Conservation (phyloP, 1,140 invertebrate species). For the Cotesia glomerata region DNA sequence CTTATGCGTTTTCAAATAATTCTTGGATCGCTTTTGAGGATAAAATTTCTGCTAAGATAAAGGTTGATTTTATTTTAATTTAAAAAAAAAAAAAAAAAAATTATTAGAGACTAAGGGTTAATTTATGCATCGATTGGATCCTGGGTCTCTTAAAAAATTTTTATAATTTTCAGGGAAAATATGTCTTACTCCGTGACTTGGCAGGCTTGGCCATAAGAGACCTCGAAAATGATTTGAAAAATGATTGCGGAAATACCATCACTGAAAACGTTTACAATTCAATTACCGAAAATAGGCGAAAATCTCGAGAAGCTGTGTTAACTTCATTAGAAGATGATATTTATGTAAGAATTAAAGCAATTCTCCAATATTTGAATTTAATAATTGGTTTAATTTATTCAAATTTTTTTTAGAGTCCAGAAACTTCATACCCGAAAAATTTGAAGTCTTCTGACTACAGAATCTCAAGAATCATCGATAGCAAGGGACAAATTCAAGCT, state of each 20-base stretch:
- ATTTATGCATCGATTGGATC: neutral
- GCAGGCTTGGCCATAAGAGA: slow-evolving; percentile 62
- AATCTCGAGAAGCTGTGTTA: slow-evolving; percentile 60
- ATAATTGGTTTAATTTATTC: slow-evolving; percentile 1
- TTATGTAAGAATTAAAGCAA: slow-evolving; percentile 42
- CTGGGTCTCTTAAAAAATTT: too few species aligned
- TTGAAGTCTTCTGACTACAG: slow-evolving; percentile 75
- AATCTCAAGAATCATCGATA: slow-evolving; percentile 75
- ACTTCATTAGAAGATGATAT: slow-evolving; percentile 58
- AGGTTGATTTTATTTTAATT: slow-evolving; percentile 59
- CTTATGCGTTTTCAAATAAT: slow-evolving; percentile 75
- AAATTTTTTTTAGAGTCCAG: slow-evolving; percentile 33
- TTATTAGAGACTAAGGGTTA: neutral
- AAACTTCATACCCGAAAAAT: slow-evolving; percentile 60
- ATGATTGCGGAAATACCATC: slow-evolving; percentile 48
- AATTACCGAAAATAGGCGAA: slow-evolving; percentile 62
- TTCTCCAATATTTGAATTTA: neutral
- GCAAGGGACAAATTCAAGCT: slow-evolving; percentile 73
- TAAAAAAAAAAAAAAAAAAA: neutral
- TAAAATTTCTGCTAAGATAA: slow-evolving; percentile 72
- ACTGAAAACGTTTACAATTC: slow-evolving; percentile 50
- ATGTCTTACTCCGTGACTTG: slow-evolving; percentile 65
- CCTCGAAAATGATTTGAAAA: slow-evolving; percentile 54
- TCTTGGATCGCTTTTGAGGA: slow-evolving; percentile 83
- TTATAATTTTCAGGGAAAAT: slow-evolving; percentile 64